phyloP scores from a whole-genome alignment of 2,113 vertebrate species.

The Daubentonia madagascariensis region DNA sequence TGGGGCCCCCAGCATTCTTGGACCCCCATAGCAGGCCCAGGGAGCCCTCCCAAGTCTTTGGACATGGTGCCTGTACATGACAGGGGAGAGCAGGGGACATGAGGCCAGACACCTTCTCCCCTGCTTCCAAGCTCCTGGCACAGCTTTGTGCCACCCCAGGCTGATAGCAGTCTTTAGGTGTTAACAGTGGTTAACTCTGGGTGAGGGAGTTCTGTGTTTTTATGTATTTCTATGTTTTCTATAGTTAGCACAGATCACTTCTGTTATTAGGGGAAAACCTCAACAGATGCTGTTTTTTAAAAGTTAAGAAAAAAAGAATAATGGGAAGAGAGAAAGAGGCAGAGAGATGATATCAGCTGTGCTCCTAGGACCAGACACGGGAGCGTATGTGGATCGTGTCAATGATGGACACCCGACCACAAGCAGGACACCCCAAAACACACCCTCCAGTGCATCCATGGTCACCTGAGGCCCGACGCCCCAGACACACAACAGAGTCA shows the following conservation, averaged over 20 bases:
- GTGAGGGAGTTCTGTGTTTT: background rate
- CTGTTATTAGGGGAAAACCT: background rate
- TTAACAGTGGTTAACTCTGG: background rate
- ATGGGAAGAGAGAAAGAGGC: background rate
- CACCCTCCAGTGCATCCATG: background rate
- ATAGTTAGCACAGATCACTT: background rate
- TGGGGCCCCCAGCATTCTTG: background rate
- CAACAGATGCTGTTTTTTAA: background rate
- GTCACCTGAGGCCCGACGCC: background rate
- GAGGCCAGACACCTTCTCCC: background rate
- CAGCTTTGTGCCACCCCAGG: background rate
- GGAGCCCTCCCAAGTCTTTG: background rate
- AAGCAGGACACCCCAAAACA: background rate
- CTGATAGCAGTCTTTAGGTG: background rate
- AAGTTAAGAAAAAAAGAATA: background rate
- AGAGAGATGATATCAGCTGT: background rate
- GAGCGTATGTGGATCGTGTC: background rate
- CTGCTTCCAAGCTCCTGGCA: background rate
- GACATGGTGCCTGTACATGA: rapidly evolving
- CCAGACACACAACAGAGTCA: background rate
- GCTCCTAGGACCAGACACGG: background rate
- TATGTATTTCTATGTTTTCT: background rate
- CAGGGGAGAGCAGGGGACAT: background rate
- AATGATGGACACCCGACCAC: background rate
- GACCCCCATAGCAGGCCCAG: background rate